Base-by-base conservation (phyloP, 2,113 vertebrate species). In the Pterocles burchelli region DNA sequence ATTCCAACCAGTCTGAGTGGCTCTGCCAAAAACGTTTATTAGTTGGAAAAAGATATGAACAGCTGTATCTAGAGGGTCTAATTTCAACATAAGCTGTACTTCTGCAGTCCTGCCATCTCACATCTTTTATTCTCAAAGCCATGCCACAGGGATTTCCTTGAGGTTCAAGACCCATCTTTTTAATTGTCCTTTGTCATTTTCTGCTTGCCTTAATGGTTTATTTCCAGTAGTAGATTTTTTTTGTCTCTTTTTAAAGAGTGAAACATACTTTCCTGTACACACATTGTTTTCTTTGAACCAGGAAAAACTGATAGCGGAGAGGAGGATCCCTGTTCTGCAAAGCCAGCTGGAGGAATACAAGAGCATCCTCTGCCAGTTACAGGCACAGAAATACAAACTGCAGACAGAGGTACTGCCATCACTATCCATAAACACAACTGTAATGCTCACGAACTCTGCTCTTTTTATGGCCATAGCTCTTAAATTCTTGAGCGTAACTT, bases 321-420 rank as follows among this genome's bases (percentile, higher is more conserved):
- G 97, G 91, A 98, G 98, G 88, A 97, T 98, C 17, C 98, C 99
- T 0, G 97, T 92, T 51, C 97, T 99, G 71, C 98, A 98, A 93
- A 97, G 92, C 81, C 99, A 99, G 94, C 97, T 99, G 96, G 99
- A 99, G 76, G 99, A 99, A 84, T 98, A 98, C 95, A 99, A 98
- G 97, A 99, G 98, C 88, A 97, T 98, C 93, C 97, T 99, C 96
- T 99, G 98, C 71, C 98, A 99, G 97, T 98, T 99, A 24, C 98
- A 99, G 93, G 95, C 95, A 0, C 99, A 99, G 95, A 99, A 98
- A 86, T 97, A 98, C 7, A 98, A 98, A 55, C 98, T 99, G 41
- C 98, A 99, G 82, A 97, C 98, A 41, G 99, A 99, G 99, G 99
- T 99, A 96, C 4, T 46, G 41, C 22, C 46, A 13, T 41, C 49